phyloP scores from a whole-genome alignment of 2,113 vertebrate genomes.

The Blennius ocellaris region DNA sequence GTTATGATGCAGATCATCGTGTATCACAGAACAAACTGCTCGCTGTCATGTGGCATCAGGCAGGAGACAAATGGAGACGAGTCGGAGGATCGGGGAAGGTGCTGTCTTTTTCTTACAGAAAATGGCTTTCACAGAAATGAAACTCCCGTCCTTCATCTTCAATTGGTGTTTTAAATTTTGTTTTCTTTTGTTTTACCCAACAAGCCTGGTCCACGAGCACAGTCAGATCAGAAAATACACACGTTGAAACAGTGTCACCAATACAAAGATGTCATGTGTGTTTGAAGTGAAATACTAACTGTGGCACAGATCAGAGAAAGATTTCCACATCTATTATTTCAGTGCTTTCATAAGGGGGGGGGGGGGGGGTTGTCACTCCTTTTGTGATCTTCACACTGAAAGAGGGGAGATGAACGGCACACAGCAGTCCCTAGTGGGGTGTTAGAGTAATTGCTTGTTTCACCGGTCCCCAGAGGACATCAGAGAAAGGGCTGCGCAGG shows the following conservation, averaged over 20 bases:
- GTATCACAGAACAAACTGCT: conserved; percentile 59
- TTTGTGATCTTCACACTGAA: conserved; percentile 23
- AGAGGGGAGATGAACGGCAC: conserved; percentile 43
- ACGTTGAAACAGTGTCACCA: conserved; percentile 27
- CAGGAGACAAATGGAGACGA: conserved; percentile 25
- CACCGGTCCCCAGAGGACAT: conserved; percentile 47
- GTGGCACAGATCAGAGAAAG: conserved; percentile 40
- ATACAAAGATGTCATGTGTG: conserved; percentile 1
- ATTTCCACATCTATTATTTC: conserved; percentile 17
- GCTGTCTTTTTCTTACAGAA: conserved; percentile 22
- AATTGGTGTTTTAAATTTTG: neutral
- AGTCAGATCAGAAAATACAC: conserved; percentile 12
- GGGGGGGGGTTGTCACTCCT: conserved; percentile 17
- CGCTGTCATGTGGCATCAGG: conserved; percentile 50
- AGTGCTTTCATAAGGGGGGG: conserved; percentile 4
- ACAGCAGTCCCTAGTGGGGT: conserved; percentile 76
- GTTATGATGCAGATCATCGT: conserved; percentile 51
- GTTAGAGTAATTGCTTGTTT: conserved; percentile 69
- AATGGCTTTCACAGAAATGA: conserved; percentile 8
- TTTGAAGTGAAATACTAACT: conserved; percentile 22
- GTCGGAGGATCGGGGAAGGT: conserved; percentile 14
- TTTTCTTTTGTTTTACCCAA: neutral
- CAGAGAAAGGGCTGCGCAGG: conserved; percentile 17
- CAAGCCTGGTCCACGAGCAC: conserved; percentile 10
- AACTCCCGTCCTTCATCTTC: conserved; percentile 9